Base-by-base conservation (phyloP, 2,888 invertebrate species). In the Proisotoma minuta region DNA sequence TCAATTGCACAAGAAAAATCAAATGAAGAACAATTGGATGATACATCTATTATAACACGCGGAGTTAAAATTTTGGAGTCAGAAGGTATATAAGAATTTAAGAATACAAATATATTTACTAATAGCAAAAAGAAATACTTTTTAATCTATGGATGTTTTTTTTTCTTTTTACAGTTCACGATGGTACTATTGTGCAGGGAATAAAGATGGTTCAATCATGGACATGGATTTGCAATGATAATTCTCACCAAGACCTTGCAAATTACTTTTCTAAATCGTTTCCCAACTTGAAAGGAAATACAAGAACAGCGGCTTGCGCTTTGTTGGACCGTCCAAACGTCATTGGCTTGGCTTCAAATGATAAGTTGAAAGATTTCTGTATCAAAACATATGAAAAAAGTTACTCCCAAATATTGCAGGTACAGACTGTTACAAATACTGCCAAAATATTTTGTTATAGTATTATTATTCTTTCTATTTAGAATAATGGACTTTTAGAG, bases 131-230 rank as follows among this genome's bases (percentile, higher is more conserved):
- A n/a, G n/a, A n/a, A 4, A 12, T 12, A 12, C 23, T 29, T 20
- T 43, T 53, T 4, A 8, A 53, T 53, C 10, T 4, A 24, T 24
- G n/a, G n/a, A 52, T 49, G 26, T 51, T 20, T n/a, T 10, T 29
- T 28, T 5, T 26, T 48, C 15, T 15, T 27, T 27, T 52, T 43
- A n/a, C 74, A 82, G 90, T 91, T 29, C 94, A 96, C 77, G 96
- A 97, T 78, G 91, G 91, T 75, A 93, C 91, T 1, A 79, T 95
- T 57, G 85, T 89, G 67, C 86, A 85, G 73, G 87, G 89, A 5
- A 80, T 95, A 24, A 87, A 90, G 74, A 87, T 88, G 84, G 83
- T 94, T 78, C 83, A 86, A 5, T 77, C 85, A 24, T 96, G 95
- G 96, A 84, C 87, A 18, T 84, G 86, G 75, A 84, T 87, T 68